These are phyloP conservation scores for Prunella himalayana DNA, from an alignment of 2,113 vertebrate species.

Conservation along the genomic window DNA sequence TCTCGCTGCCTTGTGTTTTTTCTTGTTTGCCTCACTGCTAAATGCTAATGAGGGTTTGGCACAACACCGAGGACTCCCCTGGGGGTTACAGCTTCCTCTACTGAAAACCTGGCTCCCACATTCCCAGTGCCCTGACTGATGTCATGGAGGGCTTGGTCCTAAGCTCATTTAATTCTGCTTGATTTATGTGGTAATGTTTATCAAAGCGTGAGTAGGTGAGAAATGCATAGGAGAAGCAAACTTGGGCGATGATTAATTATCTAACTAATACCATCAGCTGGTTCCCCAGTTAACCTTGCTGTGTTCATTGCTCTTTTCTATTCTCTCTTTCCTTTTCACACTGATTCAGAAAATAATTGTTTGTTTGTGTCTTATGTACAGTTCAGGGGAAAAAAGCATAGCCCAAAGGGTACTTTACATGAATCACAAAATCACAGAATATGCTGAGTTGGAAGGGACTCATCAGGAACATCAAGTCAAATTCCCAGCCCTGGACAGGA, in stretches of 20 bases:
- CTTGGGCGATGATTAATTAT: neutral
- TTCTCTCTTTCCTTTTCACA: neutral
- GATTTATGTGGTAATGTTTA: neutral
- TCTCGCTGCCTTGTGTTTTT: neutral
- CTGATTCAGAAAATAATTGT: neutral
- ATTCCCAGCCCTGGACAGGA: neutral
- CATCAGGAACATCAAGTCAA: fast-evolving
- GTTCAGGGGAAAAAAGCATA: neutral
- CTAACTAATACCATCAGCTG: neutral
- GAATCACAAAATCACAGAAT: neutral
- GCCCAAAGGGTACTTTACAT: neutral
- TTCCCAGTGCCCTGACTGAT: neutral
- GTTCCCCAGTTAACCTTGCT: neutral
- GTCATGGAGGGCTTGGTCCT: neutral
- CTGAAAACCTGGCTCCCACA: neutral
- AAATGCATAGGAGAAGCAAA: neutral
- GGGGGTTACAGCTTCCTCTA: neutral
- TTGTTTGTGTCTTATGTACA: neutral
- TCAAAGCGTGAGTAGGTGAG: neutral
- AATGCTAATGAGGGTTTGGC: neutral
- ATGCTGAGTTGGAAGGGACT: neutral
- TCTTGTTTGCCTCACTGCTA: neutral
- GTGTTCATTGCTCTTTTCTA: neutral
- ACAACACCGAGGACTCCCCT: neutral
- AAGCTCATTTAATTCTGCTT: neutral